These are phyloP conservation scores for Eueremaeus valkanovi DNA, from an alignment of 2,888 invertebrate genomes.

Conservation along the genomic window DNA sequence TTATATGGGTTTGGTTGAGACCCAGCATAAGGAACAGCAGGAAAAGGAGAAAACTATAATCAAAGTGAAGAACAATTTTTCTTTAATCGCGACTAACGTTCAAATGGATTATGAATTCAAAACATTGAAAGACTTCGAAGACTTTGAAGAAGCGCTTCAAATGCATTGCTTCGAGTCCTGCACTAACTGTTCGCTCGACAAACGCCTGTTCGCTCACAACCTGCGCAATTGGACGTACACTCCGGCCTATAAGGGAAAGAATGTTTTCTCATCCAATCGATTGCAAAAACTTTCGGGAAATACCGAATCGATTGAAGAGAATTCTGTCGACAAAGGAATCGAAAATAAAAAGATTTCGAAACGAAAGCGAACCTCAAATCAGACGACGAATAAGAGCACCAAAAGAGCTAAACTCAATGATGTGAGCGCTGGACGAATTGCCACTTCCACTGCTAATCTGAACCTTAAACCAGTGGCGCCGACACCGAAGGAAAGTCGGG, in stretches of 20 bases:
- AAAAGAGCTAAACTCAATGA: not conserved
- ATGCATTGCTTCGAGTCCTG: conserved; percentile 33
- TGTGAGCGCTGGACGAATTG: not conserved
- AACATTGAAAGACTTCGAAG: conserved; percentile 23
- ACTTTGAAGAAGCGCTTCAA: conserved; percentile 23
- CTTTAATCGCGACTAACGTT: conserved; percentile 5
- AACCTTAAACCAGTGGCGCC: not conserved
- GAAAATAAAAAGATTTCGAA: not conserved
- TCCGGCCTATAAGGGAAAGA: not conserved
- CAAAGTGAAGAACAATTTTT: conserved; percentile 1
- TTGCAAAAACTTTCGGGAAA: not conserved
- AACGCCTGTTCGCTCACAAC: conserved; percentile 61
- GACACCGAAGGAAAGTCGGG: conserved; percentile 40
- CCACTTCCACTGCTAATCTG: not conserved
- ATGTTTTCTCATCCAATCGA: not conserved
- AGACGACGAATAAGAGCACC: not conserved
- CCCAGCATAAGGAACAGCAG: conserved; percentile 11
- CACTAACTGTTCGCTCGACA: conserved; percentile 57
- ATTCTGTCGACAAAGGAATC: not conserved
- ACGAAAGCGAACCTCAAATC: conserved; percentile 5
- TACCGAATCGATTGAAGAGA: not conserved
- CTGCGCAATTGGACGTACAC: conserved; percentile 48
- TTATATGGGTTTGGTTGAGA: conserved; percentile 60
- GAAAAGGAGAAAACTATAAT: conserved; percentile 31
- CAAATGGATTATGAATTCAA: conserved; percentile 32